A percentile compares a stretch with the other conserved stretches of the same genome.
phyloP scores from a whole-genome alignment of 2,888 invertebrate genomes.

The Papilio gigon region DNA sequence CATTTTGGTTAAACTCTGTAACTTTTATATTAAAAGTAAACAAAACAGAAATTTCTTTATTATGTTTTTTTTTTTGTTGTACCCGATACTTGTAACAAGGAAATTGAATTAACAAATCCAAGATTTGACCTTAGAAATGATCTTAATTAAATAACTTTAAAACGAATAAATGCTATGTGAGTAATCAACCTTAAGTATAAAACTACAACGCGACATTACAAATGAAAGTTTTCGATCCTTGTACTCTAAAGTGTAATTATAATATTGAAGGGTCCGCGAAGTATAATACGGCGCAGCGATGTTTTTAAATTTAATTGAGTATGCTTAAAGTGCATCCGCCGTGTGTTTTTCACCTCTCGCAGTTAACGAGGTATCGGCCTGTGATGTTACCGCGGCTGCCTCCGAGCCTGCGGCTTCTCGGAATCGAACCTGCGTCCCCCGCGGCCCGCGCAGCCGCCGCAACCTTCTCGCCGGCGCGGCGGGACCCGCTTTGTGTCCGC shows the following conservation, averaged over 20 bases:
- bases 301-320: constrained; percentile 65
- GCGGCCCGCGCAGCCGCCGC: constrained; percentile 54
- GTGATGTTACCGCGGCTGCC: constrained; percentile 76
- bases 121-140: no score
- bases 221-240: constrained; percentile 10
- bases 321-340: constrained; percentile 57
- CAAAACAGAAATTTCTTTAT: not conserved
- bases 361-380: constrained; percentile 73
- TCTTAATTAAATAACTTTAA: no score
- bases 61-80: not conserved
- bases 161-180: no score
- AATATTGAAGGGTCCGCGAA: constrained; percentile 24
- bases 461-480: constrained; percentile 64
- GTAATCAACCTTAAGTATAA: constrained; percentile 1
- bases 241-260: constrained; percentile 31
- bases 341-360: constrained; percentile 68
- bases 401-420: constrained; percentile 68
- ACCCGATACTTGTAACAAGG: no score
- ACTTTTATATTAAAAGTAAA: not conserved
- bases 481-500: constrained; percentile 55
- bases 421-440: constrained; percentile 59
- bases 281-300: constrained; percentile 46
- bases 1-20: not conserved
- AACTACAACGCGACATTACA: constrained; percentile 15
- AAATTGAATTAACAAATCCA: no score